phyloP scores from a whole-genome alignment of 2,797 vertebrate species.

The Cygnus olor region DNA sequence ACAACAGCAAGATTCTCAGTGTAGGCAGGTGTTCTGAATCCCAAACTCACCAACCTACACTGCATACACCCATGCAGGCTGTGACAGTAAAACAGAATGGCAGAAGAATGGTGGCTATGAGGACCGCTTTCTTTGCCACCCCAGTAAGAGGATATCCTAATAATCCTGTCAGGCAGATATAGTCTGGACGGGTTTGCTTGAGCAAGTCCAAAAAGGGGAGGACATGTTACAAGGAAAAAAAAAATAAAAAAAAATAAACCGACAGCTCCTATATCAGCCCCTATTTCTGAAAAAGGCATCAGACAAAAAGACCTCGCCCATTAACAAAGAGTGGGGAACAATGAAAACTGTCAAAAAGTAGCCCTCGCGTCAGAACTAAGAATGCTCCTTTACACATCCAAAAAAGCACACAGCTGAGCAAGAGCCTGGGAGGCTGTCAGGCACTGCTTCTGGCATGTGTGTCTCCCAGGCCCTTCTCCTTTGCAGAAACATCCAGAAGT shows the following conservation, averaged over 20 bases:
- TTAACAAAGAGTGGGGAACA: slow-evolving; percentile 28
- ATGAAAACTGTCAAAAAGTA: slow-evolving; percentile 33
- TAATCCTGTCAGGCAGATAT: not conserved
- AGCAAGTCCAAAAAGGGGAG: not conserved
- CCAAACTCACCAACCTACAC: not conserved
- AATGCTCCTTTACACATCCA: slow-evolving; percentile 14
- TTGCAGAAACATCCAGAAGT: not conserved
- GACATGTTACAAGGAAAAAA: not conserved
- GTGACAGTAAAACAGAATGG: not conserved
- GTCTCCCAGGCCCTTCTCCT: not conserved
- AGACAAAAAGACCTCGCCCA: slow-evolving; percentile 1
- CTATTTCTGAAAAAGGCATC: slow-evolving; percentile 20
- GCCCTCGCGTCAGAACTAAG: not conserved
- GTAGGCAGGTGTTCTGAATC: not conserved
- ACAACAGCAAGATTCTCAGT: not conserved
- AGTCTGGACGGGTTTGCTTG: not conserved
- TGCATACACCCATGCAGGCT: not conserved
- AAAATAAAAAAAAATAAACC: not conserved
- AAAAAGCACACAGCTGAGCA: not conserved
- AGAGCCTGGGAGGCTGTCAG: not conserved
- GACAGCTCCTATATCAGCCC: not conserved
- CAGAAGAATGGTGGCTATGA: not conserved
- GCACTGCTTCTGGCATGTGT: not conserved
- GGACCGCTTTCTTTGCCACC: not conserved
- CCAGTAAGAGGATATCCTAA: not conserved